phyloP scores from a whole-genome alignment of 2,797 vertebrate species.

The Alauda arvensis region DNA sequence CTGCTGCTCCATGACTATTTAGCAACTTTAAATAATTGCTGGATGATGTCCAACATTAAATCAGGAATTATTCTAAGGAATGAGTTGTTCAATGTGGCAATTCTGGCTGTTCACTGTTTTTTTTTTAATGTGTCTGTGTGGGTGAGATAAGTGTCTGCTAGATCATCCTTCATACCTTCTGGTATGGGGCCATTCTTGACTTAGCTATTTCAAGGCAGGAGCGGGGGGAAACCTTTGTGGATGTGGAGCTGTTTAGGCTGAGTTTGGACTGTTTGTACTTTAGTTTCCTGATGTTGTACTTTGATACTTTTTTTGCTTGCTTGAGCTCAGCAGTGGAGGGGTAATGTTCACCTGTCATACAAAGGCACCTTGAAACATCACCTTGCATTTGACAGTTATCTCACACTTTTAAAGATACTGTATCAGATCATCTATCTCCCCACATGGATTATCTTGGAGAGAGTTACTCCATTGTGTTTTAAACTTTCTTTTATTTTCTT shows the following conservation, averaged over 20 bases:
- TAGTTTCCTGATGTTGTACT: slow-evolving; percentile 12
- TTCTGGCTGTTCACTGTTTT: background rate
- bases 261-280: background rate
- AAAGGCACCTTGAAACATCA: slow-evolving; percentile 23
- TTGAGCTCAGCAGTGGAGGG: background rate
- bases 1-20: background rate
- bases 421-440: background rate
- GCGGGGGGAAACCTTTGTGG: background rate
- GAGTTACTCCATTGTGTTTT: background rate
- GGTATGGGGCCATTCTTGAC: slow-evolving; percentile 5
- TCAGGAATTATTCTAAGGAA: slow-evolving; percentile 33
- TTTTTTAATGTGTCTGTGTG: slow-evolving; percentile 9
- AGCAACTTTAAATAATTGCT: slow-evolving; percentile 3
- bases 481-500: background rate
- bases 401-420: background rate
- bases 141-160: slow-evolving; percentile 44
- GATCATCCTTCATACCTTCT: slow-evolving; percentile 41
- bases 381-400: background rate
- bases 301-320: background rate
- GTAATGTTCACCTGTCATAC: background rate
- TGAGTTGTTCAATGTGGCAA: background rate
- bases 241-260: background rate
- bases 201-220: background rate
- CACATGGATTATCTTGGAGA: background rate
- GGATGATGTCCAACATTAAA: slow-evolving; percentile 20